Evolutionary conservation across 2,113 vertebrate genomes (phyloP), one percentile per base, ranked within the genome.

Genomic region (Hemibagrus wyckioides): DNA sequence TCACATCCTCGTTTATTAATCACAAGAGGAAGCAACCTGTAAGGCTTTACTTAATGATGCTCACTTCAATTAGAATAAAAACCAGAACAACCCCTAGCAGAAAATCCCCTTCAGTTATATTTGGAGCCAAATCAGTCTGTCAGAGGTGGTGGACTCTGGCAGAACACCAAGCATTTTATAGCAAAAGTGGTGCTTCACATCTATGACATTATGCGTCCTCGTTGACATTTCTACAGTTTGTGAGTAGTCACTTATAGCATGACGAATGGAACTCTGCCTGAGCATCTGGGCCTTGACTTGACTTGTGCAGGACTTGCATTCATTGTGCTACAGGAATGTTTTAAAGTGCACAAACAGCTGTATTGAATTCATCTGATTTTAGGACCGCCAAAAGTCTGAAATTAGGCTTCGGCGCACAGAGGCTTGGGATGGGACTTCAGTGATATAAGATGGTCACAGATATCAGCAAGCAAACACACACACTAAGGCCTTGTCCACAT

Each of bases 101-200:
- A n/a, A 48, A 57, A 21, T 10, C 56, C 15, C 4, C 14, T 54
- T 52, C 21, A 52, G 10, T 79, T 30, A 79, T n/a, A n/a, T n/a
- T 33, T 54, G 28, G 33, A 79, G 48, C 28, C 50, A 30, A 54
- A 30, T 79, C 76, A 79, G 28, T 15, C 48, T 30, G 15, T 17
- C n/a, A 54, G 44, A 79, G 8, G 36, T 21, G 44, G 44, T n/a
- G 76, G 54, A 54, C 73, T n/a, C 6, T 39, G 6, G 33, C 19
- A 71, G 6, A 75, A 75, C n/a, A 33, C 3, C n/a, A 56, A 80
- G 50, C 77, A 36, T 57, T 80, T 80, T 25, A 57, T 80, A 39
- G n/a, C 23, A 39, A 57, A n/a, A 36, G 52, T 57, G 52, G 79
- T 80, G 52, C 79, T 80, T 80, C 52, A 80, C 79, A 80, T 80